These are phyloP conservation scores for Lasioglossum calceatum DNA, from an alignment of 2,888 invertebrate genomes.

Conservation along the genomic window DNA sequence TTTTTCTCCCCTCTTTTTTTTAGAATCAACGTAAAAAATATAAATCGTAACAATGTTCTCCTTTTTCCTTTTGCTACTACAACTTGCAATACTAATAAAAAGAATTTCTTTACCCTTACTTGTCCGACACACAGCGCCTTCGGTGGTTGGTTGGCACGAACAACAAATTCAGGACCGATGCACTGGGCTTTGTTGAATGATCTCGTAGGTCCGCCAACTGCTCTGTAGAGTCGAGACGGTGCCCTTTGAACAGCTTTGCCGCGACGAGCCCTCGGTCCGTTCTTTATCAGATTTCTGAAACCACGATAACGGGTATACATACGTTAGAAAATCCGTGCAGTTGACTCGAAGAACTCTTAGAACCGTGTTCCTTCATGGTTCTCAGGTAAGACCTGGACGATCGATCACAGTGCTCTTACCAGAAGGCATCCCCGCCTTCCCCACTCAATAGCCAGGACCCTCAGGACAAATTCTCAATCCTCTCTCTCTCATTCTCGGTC, in stretches of 20 bases:
- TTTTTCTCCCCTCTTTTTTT: not conserved
- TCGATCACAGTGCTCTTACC: not conserved
- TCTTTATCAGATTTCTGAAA: conserved; percentile 72
- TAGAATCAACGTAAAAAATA: not conserved
- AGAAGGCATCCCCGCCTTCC: not conserved
- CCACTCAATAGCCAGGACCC: not conserved
- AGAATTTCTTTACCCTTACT: conserved; percentile 81
- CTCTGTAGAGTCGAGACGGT: conserved; percentile 89
- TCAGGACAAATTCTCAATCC: not conserved
- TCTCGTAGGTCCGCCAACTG: conserved; percentile 85
- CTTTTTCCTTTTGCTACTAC: not conserved
- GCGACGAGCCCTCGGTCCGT: conserved; percentile 83
- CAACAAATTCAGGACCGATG: conserved; percentile 91
- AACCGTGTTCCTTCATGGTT: not conserved
- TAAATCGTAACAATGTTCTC: not conserved
- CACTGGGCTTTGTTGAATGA: conserved; percentile 85
- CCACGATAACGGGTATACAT: not conserved
- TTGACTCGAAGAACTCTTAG: not conserved
- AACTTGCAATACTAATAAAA: not conserved
- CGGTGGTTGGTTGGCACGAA: conserved; percentile 88
- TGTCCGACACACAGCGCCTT: conserved; percentile 87
- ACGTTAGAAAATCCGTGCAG: not conserved
- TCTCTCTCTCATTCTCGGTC: no score
- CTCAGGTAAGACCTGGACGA: not conserved
- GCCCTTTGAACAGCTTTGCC: conserved; percentile 90